These are phyloP conservation scores for Geococcyx californianus DNA, from an alignment of 2,113 vertebrate genomes.

Conservation along the genomic window DNA sequence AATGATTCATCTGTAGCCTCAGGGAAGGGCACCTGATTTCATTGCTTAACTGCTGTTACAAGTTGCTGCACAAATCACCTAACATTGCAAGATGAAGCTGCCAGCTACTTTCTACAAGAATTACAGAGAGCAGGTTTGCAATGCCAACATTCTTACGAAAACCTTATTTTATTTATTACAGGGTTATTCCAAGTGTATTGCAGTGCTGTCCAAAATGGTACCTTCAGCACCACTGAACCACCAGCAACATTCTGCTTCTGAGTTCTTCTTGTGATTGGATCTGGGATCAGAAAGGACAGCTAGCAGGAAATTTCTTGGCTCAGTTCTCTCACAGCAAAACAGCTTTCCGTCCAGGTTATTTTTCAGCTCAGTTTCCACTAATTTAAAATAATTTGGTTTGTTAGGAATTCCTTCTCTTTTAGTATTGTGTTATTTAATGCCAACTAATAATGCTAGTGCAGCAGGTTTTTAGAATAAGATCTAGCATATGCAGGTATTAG, in stretches of 20 bases:
- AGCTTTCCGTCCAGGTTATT: neutral
- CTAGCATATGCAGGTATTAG: neutral
- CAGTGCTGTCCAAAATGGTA: neutral
- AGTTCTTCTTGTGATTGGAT: neutral
- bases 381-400: neutral
- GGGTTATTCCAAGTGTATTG: neutral
- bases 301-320: neutral
- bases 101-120: neutral
- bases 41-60: constrained; percentile 57
- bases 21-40: constrained; percentile 31
- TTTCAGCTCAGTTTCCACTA: neutral
- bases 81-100: neutral
- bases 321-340: neutral
- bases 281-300: neutral
- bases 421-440: neutral
- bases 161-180: neutral
- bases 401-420: neutral
- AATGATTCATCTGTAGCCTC: constrained; percentile 32
- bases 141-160: neutral
- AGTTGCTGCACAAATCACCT: constrained; percentile 58
- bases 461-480: neutral
- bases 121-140: neutral
- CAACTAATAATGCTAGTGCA: neutral
- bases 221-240: neutral
- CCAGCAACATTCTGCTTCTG: neutral